Percentiles rank a stretch among this genome's conserved stretches.
Evolutionary conservation across 2,113 vertebrate species (phyloP).

Genomic region (Emydura subglobosa): DNA sequence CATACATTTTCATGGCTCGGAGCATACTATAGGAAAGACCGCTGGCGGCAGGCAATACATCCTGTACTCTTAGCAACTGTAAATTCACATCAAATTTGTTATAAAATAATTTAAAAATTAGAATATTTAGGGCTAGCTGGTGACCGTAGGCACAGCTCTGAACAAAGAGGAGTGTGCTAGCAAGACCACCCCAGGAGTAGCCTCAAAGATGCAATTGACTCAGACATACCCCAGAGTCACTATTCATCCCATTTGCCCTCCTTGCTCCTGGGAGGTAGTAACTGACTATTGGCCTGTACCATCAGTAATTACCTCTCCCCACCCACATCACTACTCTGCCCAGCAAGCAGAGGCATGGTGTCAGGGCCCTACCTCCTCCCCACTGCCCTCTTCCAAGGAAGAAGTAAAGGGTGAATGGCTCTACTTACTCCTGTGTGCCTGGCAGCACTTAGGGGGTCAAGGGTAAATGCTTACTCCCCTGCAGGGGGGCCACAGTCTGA

Average conservation of each 20-base stretch:
- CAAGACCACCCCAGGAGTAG: background rate
- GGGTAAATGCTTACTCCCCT: rapidly evolving
- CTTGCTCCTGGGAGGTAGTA: rapidly evolving
- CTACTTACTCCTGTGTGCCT: background rate
- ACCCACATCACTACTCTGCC: rapidly evolving
- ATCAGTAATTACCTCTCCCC: background rate
- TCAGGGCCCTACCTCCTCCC: background rate
- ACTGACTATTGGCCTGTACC: rapidly evolving
- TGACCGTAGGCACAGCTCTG: background rate
- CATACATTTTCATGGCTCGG: background rate
- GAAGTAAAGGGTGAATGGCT: background rate
- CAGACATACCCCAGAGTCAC: background rate
- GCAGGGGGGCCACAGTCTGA: background rate
- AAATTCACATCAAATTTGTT: background rate
- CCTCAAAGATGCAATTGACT: background rate
- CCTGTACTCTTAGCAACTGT: background rate
- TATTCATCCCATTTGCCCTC: rapidly evolving
- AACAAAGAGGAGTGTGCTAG: background rate
- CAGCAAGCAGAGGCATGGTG: background rate
- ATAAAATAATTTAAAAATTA: background rate
- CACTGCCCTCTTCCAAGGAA: background rate
- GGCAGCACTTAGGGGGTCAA: rapidly evolving
- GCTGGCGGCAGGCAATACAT: background rate
- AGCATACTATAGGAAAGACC: background rate
- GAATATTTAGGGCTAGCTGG: background rate